Conservation (phyloP, 2,888 invertebrate species). For the Phortica okadai region DNA sequence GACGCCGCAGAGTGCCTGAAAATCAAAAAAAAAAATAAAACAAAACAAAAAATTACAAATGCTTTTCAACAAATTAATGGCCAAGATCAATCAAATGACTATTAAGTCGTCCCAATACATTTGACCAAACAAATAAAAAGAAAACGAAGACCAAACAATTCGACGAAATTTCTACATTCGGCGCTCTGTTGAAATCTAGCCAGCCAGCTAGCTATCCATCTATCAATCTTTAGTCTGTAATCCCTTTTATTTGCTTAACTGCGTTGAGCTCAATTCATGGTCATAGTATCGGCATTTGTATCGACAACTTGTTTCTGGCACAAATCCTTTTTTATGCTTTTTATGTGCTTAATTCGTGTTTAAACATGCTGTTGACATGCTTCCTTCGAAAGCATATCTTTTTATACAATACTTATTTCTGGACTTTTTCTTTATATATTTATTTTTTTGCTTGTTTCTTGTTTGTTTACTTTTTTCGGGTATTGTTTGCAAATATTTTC, state of each 20-base stretch:
- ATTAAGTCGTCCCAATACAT: conserved; percentile 32
- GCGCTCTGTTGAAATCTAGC: conserved; percentile 46
- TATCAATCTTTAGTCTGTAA: conserved; percentile 65
- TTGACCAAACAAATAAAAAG: not conserved
- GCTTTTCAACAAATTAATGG: conserved; percentile 36
- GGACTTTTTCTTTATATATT: conserved; percentile 22
- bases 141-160: not conserved
- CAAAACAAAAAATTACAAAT: conserved; percentile 57
- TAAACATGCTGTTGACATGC: conserved; percentile 67
- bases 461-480: not conserved
- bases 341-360: conserved; percentile 70
- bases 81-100: conserved; percentile 35
- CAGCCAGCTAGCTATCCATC: conserved; percentile 28
- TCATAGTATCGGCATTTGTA: conserved; percentile 49
- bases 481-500: conserved; percentile 16
- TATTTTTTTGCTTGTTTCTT: conserved; percentile 1
- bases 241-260: conserved; percentile 62
- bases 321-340: conserved; percentile 65
- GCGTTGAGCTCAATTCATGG: conserved; percentile 27
- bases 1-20: conserved; percentile 94
- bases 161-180: not conserved
- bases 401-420: conserved; percentile 2
- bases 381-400: conserved; percentile 29
- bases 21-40: conserved; percentile 57
- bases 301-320: conserved; percentile 54